These are phyloP conservation scores for Austrofundulus limnaeus DNA, from an alignment of 2,113 vertebrate species.

Conservation along the genomic window DNA sequence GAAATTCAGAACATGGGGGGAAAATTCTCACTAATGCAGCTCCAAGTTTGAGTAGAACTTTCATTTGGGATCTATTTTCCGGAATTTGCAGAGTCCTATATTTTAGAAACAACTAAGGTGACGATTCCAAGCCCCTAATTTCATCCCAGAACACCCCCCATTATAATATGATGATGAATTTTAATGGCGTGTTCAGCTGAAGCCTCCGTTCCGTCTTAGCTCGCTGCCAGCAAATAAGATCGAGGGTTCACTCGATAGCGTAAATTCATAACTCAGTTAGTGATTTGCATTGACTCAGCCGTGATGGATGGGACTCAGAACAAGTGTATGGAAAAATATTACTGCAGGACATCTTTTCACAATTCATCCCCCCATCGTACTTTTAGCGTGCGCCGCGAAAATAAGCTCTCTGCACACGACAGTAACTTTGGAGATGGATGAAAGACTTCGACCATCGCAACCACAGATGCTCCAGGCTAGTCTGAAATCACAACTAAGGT, in stretches of 20 bases:
- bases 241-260: slow-evolving; percentile 31
- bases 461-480: slow-evolving; percentile 48
- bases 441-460: slow-evolving; percentile 44
- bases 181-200: slow-evolving; percentile 38
- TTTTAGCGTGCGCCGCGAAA: slow-evolving; percentile 39
- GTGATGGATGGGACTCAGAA: slow-evolving; percentile 53
- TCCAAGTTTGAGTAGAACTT: slow-evolving; percentile 7
- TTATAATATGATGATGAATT: slow-evolving; percentile 39
- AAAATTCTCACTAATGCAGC: slow-evolving; percentile 26
- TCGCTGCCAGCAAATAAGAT: slow-evolving; percentile 29
- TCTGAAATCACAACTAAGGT: slow-evolving; percentile 51
- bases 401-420: slow-evolving; percentile 39
- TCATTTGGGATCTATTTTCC: slow-evolving; percentile 12
- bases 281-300: slow-evolving; percentile 53
- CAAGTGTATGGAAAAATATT: slow-evolving; percentile 42
- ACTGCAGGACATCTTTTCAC: slow-evolving; percentile 58
- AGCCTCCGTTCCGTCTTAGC: slow-evolving; percentile 18
- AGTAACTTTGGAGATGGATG: slow-evolving; percentile 47
- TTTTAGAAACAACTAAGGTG: slow-evolving; percentile 1
- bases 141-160: slow-evolving; percentile 7
- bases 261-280: slow-evolving; percentile 50
- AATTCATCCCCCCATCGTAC: slow-evolving; percentile 37
- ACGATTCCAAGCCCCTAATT: slow-evolving; percentile 3
- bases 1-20: slow-evolving; percentile 27
- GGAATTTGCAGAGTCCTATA: slow-evolving; percentile 1